Evolutionary conservation across 2,888 invertebrate genomes (phyloP), one percentile per base, ranked within the genome.

Genomic region (Latheticus oryzae): DNA sequence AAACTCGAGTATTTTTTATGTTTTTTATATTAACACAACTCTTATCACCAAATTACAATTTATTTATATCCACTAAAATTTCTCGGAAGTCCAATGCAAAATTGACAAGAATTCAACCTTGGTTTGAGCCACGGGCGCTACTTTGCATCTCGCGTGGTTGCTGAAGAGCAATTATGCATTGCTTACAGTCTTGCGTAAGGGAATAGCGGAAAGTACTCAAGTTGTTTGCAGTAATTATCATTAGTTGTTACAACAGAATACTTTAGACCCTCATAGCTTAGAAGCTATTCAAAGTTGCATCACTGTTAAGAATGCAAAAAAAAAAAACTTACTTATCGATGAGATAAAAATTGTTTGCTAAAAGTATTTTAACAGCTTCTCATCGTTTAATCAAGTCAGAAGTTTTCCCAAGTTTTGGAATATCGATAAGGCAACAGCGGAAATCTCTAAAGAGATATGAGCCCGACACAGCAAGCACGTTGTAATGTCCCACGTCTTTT

Each of bases 401-500:
- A n/a, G n/a, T n/a, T n/a, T n/a, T n/a, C n/a, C n/a, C 51, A 19
- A 51, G 40, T 51, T 40, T 51, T 16, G 40, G 42, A 42, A 51
- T 38, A 40, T 42, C 33, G 51, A 42, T 28, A 40, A 51, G 40
- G 26, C 21, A 54, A 45, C 45, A 33, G 35, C 26, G 28, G 24
- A 35, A 54, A 54, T 45, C 45, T 45, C 45, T 21, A 9, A 28
- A 42, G 23, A 55, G 55, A 47, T 55, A 55, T 11, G 38, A 48
- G 37, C 55, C 48, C 30, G 55, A 47, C 55, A 48, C 37, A 48
- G 13, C 37, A 38, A 42, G 48, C 61, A 61, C 61, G 61, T 61
- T 56, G 32, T 45, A 37, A 32, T 59, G 40, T 56, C 59, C 56
- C 61, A 61, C 61, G 61, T 59, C 55, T 55, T 55, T 35, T 11